Percentiles rank a stretch among this genome's conserved stretches.
Evolutionary conservation across 2,888 invertebrate species (phyloP).

Genomic region (Platycheirus rosarum): DNA sequence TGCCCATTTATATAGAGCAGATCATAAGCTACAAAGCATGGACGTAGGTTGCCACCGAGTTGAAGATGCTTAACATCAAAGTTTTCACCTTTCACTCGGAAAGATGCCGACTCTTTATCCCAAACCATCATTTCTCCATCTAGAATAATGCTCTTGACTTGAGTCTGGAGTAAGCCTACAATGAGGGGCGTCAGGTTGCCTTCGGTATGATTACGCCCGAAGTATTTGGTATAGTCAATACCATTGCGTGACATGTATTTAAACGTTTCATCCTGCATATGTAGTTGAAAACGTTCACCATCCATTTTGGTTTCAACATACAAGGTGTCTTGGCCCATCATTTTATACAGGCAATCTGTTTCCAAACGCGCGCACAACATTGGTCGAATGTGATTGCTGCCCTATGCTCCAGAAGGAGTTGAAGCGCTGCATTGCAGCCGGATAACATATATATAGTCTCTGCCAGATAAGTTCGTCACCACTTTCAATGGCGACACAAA

Average conservation of each 20-base stretch:
- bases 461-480: conserved; percentile 57
- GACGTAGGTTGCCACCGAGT: conserved; percentile 86
- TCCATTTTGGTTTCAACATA: conserved; percentile 94
- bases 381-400: conserved; percentile 91
- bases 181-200: conserved; percentile 90
- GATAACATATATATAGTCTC: too few relatives aligned
- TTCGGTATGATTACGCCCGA: conserved; percentile 84
- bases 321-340: conserved; percentile 81
- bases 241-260: conserved; percentile 94
- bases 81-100: conserved; percentile 90
- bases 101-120: conserved; percentile 86
- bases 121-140: conserved; percentile 98
- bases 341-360: conserved; percentile 84
- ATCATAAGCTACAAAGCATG: conserved; percentile 95
- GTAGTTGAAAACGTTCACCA: conserved; percentile 96
- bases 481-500: conserved; percentile 79
- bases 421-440: too few relatives aligned
- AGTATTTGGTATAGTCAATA: conserved; percentile 87
- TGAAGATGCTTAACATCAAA: conserved; percentile 93
- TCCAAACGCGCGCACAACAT: conserved; percentile 93
- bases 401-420: conserved; percentile 88
- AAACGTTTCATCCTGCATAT: conserved; percentile 89
- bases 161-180: conserved; percentile 85
- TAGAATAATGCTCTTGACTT: conserved; percentile 89
- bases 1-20: conserved; percentile 90